Percentiles rank a stretch among this genome's conserved stretches.
Evolutionary conservation across 2,797 vertebrate species (phyloP).

Genomic region (Sebastes trivittatus): DNA sequence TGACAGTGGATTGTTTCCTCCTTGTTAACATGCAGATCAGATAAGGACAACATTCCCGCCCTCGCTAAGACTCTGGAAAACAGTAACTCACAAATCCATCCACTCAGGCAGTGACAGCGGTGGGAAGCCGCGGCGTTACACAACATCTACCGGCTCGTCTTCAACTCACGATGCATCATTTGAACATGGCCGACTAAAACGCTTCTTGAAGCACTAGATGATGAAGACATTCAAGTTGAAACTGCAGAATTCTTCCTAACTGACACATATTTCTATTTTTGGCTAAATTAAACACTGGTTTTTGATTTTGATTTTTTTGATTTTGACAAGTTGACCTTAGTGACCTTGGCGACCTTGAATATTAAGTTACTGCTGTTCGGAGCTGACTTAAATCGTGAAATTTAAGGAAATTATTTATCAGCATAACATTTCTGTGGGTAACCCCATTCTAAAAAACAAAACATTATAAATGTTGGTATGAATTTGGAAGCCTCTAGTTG

Average conservation of each 20-base stretch:
- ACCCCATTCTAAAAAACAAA: neutral
- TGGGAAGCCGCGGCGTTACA: conserved; percentile 30
- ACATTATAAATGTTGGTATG: neutral
- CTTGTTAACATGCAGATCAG: conserved; percentile 66
- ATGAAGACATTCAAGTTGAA: neutral
- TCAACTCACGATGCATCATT: neutral
- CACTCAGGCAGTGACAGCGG: conserved; percentile 44
- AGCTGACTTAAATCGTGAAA: neutral
- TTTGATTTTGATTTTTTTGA: neutral
- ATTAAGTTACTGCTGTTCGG: neutral
- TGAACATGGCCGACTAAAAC: neutral
- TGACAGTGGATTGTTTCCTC: conserved; percentile 56
- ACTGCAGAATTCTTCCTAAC: neutral
- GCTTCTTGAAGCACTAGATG: neutral
- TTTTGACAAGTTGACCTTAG: neutral
- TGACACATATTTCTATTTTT: neutral
- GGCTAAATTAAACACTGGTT: neutral
- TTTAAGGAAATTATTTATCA: neutral
- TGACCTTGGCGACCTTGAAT: neutral
- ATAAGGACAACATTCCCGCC: conserved; percentile 65
- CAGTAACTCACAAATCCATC: conserved; percentile 48
- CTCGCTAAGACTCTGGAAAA: conserved; percentile 55
- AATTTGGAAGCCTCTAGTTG: neutral
- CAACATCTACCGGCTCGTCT: neutral
- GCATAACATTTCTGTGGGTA: neutral